A percentile compares a stretch with the other conserved stretches of the same genome.
Conservation (phyloP, 2,888 invertebrate species). For the Pollenia amentaria region DNA sequence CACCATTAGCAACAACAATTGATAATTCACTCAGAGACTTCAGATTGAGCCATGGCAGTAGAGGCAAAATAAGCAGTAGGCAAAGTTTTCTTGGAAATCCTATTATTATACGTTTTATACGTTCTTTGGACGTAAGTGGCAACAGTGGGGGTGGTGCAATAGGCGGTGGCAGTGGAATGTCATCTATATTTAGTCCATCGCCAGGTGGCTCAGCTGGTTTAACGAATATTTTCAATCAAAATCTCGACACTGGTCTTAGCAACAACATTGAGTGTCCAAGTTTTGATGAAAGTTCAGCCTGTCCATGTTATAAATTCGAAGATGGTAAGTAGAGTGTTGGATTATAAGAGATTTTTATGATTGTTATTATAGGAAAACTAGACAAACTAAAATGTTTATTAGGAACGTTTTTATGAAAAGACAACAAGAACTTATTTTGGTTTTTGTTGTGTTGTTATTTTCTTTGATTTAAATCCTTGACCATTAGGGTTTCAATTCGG, state of each 20-base stretch:
- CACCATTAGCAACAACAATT: constrained; percentile 35
- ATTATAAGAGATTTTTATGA: not conserved
- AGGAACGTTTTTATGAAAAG: too few relatives aligned
- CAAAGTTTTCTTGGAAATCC: constrained; percentile 16
- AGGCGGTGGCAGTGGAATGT: constrained; percentile 53
- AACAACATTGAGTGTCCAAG: constrained; percentile 88
- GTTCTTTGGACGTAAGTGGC: constrained; percentile 56
- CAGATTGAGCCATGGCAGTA: not conserved
- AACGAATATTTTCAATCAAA: constrained; percentile 75
- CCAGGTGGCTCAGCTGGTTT: constrained; percentile 45
- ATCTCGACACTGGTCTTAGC: constrained; percentile 66
- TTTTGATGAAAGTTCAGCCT: constrained; percentile 91
- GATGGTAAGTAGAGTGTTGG: constrained; percentile 87
- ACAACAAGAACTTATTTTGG: too few relatives aligned
- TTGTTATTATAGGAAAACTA: not conserved
- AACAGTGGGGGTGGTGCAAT: not conserved
- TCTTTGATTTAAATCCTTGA: too few relatives aligned
- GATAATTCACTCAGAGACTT: constrained; percentile 40
- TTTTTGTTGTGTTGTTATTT: too few relatives aligned
- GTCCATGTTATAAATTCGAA: constrained; percentile 96
- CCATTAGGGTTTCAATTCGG: too few relatives aligned
- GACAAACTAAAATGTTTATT: too few relatives aligned
- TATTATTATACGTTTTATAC: constrained; percentile 58
- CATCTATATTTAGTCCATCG: constrained; percentile 56
- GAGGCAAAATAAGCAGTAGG: constrained; percentile 6